These are phyloP conservation scores for Apolygus lucorum DNA, from an alignment of 1,140 invertebrate species.

Conservation along the genomic window DNA sequence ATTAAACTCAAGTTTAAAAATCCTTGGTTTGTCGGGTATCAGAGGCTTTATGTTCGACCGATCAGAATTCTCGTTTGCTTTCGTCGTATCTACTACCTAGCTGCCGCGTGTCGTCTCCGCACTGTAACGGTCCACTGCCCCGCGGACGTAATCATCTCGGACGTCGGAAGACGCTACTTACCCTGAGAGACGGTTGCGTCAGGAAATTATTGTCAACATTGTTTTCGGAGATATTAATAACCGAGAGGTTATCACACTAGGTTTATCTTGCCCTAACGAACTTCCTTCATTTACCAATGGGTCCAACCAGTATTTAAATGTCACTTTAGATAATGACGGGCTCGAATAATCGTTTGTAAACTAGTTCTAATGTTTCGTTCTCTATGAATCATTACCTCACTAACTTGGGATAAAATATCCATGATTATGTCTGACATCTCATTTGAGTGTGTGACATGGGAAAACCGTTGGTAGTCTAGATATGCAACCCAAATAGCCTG, in stretches of 20 bases:
- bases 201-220: neutral
- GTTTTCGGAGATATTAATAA: neutral
- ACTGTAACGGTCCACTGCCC: neutral
- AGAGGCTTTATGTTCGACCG: too few relatives aligned
- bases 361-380: neutral
- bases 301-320: neutral
- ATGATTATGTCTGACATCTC: too few relatives aligned
- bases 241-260: neutral
- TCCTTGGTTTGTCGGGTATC: too few relatives aligned
- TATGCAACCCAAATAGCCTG: too few relatives aligned
- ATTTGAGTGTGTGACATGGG: too few relatives aligned
- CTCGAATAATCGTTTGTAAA: neutral
- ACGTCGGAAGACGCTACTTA: neutral
- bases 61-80: too few relatives aligned
- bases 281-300: neutral
- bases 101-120: neutral
- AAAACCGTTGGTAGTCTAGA: too few relatives aligned
- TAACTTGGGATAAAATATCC: too few relatives aligned
- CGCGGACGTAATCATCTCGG: neutral
- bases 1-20: too few relatives aligned
- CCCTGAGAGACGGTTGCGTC: neutral
- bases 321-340: neutral
- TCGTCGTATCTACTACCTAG: too few relatives aligned
- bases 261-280: neutral
- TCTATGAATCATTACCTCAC: too few relatives aligned